Base-by-base conservation (phyloP, 2,888 invertebrate species). In the Ophion slaviceki region DNA sequence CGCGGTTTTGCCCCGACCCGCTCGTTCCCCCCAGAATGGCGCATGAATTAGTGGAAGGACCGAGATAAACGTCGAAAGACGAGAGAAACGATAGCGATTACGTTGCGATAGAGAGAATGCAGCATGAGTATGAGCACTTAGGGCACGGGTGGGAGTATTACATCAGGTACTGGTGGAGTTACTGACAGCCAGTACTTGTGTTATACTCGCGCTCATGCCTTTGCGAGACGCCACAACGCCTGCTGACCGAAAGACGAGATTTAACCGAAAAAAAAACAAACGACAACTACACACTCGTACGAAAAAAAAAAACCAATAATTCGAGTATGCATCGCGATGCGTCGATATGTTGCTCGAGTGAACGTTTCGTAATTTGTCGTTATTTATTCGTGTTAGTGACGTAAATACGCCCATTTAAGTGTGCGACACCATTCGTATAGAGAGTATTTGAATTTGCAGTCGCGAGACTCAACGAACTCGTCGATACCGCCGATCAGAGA, bases 151-250 rank as follows among this genome's bases (percentile, higher is more conserved):
- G 95, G 98, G 99, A 99, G 99, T 99, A 99, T 99, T 99, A 98
- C 98, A 98, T 98, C 98, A 99, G 98, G 99, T 99, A 99, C 98
- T 98, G 98, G 98, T 97, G 93, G 92, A 91, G 89, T 88, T 89
- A 79, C 83, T 91, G 92, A 94, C 92, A 89, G 96, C 96, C 98
- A 97, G 98, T 98, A 96, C 96, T 97, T 97, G 97, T 97, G 97
- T 98, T 96, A 98, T 97, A 97, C 98, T 98, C 96, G 95, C 96
- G 96, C 95, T 95, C 95, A 89, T 92, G 88, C 90, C 92, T 92
- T 92, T 90, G 89, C 87, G 83, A 91, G 89, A 92, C 92, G 88
- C 92, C 89, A 92, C 47, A 47, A 14, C 47, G 90, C 91, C 90
- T 89, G 89, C 88, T 87, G 91, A 89, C 87, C 90, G 84, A 90